Evolutionary conservation across 2,888 invertebrate species (phyloP).

Genomic region (Dryadula phaetusa): DNA sequence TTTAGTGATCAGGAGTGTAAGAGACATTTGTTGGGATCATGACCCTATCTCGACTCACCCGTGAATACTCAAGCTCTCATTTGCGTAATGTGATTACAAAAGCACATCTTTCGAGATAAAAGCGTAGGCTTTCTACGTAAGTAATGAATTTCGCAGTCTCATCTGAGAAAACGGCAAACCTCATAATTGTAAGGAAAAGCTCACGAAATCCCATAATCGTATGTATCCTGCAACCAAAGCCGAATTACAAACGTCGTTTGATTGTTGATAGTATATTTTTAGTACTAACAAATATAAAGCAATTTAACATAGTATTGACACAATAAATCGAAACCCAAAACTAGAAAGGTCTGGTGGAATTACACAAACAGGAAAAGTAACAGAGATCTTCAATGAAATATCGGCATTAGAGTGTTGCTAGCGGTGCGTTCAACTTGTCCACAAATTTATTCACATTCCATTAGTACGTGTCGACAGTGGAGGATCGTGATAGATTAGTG

Average conservation of each 20-base stretch:
- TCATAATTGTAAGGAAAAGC: slow-evolving; percentile 63
- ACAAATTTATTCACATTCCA: slow-evolving; percentile 73
- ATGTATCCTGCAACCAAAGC: slow-evolving; percentile 11
- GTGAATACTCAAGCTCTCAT: slow-evolving; percentile 79
- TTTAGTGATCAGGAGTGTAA: slow-evolving; percentile 68
- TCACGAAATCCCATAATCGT: slow-evolving; percentile 27
- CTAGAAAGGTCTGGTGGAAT: background rate
- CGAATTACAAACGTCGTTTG: background rate
- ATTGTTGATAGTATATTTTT: background rate
- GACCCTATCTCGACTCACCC: slow-evolving; percentile 75
- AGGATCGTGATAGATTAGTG: slow-evolving; percentile 67
- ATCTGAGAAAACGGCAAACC: slow-evolving; percentile 63
- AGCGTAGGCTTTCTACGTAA: slow-evolving; percentile 75
- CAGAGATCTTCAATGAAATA: slow-evolving; percentile 28
- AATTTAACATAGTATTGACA: background rate
- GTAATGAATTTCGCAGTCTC: slow-evolving; percentile 78
- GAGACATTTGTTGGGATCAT: slow-evolving; percentile 77
- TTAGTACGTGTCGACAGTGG: slow-evolving; percentile 68
- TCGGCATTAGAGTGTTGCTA: slow-evolving; percentile 35
- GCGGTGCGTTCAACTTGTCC: slow-evolving; percentile 48
- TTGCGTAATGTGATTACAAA: slow-evolving; percentile 84
- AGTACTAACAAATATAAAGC: background rate
- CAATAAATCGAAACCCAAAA: slow-evolving; percentile 1
- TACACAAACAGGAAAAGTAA: slow-evolving; percentile 3
- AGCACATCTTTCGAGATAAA: slow-evolving; percentile 82